A percentile compares a stretch with the other conserved stretches of the same genome.
These are phyloP conservation scores for Pyrgus malvae DNA, from an alignment of 2,888 invertebrate genomes.

Conservation along the genomic window DNA sequence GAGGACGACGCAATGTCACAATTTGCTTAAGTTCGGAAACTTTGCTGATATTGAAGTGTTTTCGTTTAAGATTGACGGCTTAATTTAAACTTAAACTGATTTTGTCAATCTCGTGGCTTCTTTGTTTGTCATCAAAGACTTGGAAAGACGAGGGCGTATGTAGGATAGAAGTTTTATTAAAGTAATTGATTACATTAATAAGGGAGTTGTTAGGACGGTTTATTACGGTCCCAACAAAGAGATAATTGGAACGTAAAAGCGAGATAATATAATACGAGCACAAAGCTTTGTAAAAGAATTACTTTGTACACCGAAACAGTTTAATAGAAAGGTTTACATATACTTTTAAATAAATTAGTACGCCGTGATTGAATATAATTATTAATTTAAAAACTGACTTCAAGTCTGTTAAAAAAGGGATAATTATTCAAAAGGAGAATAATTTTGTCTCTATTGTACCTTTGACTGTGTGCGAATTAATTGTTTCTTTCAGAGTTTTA, in stretches of 20 bases:
- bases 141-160: not conserved
- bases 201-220: not conserved
- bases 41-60: conserved; percentile 38
- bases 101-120: conserved; percentile 8
- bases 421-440: no score
- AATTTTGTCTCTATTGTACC: no score
- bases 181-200: conserved; percentile 1
- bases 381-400: no score
- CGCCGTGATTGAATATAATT: no score
- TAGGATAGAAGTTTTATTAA: not conserved
- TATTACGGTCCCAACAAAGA: not conserved
- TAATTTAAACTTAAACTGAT: conserved; percentile 30
- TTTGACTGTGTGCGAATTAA: no score
- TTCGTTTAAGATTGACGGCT: conserved; percentile 36
- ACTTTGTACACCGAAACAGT: not conserved
- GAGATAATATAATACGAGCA: not conserved
- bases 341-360: no score
- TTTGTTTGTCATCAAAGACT: conserved; percentile 6
- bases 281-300: not conserved
- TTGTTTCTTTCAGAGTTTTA: no score
- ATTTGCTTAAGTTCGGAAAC: conserved; percentile 47
- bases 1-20: conserved; percentile 46
- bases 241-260: not conserved
- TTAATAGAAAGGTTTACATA: not conserved
- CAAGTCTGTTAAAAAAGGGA: no score